These are phyloP conservation scores for Ispidina lecontei DNA, from an alignment of 2,797 vertebrate genomes.

Conservation along the genomic window DNA sequence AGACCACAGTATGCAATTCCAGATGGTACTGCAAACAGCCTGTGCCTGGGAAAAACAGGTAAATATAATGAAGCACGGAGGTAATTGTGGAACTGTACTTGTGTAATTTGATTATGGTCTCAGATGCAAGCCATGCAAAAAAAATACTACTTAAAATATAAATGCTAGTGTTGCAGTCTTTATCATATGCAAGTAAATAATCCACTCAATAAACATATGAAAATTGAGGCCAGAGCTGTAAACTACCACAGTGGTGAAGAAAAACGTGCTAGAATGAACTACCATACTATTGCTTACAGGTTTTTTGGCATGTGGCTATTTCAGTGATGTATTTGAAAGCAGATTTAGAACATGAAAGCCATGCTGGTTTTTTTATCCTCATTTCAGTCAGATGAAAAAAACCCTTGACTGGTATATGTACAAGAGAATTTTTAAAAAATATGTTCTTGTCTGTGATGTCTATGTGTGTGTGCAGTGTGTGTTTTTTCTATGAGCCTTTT, in stretches of 20 bases:
- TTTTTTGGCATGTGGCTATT: background rate
- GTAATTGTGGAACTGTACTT: background rate
- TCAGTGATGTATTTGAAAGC: background rate
- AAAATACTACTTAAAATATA: conserved; percentile 19
- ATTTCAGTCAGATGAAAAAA: background rate
- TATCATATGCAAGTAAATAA: background rate
- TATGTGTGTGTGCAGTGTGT: rapidly evolving
- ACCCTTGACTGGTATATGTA: background rate
- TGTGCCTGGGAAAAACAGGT: conserved; percentile 55
- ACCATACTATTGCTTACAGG: background rate
- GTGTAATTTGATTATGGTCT: background rate
- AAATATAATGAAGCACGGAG: conserved; percentile 63
- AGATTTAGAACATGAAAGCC: background rate
- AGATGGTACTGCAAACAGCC: background rate
- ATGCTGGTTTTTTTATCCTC: background rate
- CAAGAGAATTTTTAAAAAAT: background rate
- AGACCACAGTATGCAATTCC: conserved; percentile 4
- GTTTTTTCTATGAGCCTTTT: background rate
- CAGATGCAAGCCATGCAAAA: background rate
- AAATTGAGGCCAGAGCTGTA: background rate
- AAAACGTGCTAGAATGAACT: background rate
- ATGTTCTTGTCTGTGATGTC: background rate
- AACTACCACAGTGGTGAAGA: background rate
- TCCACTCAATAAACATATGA: background rate
- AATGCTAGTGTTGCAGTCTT: background rate